phyloP scores from a whole-genome alignment of 2,797 vertebrate genomes.

The Phataginus tetradactyla region DNA sequence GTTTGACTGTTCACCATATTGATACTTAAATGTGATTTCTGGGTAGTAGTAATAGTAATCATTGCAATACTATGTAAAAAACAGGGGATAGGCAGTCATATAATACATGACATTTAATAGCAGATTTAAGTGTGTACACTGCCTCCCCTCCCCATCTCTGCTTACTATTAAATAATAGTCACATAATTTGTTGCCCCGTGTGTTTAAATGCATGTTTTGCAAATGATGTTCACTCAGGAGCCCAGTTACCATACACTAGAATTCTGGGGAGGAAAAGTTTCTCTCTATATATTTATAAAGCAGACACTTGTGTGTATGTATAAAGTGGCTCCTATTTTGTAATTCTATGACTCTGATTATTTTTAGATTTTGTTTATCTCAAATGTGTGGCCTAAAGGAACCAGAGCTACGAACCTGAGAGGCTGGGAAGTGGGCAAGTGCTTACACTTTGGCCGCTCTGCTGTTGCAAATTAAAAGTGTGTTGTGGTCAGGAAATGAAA shows the following conservation, averaged over 20 bases:
- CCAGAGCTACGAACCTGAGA: conserved; percentile 82
- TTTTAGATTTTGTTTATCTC: conserved; percentile 84
- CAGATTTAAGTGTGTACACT: conserved; percentile 76
- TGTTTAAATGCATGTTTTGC: conserved; percentile 72
- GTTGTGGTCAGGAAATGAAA: conserved; percentile 93
- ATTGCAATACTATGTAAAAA: conserved; percentile 82
- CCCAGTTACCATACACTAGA: conserved; percentile 54
- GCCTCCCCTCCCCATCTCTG: conserved; percentile 21
- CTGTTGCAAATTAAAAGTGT: conserved; percentile 92
- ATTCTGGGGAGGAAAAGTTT: conserved; percentile 72
- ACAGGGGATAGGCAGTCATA: conserved; percentile 72
- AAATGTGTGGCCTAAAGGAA: conserved; percentile 83
- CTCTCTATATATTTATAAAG: background rate
- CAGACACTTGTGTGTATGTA: conserved; percentile 45
- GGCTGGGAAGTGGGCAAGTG: conserved; percentile 86
- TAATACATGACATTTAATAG: conserved; percentile 76
- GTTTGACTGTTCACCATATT: conserved; percentile 85
- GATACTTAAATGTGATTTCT: conserved; percentile 86
- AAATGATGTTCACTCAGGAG: conserved; percentile 59
- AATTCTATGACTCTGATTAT: conserved; percentile 72
- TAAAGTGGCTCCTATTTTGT: conserved; percentile 72
- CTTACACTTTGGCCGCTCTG: conserved; percentile 88
- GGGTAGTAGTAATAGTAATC: conserved; percentile 84
- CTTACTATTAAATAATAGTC: conserved; percentile 79
- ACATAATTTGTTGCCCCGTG: conserved; percentile 66